These are phyloP conservation scores for Emydura subglobosa DNA, from an alignment of 2,113 vertebrate species.

Conservation along the genomic window DNA sequence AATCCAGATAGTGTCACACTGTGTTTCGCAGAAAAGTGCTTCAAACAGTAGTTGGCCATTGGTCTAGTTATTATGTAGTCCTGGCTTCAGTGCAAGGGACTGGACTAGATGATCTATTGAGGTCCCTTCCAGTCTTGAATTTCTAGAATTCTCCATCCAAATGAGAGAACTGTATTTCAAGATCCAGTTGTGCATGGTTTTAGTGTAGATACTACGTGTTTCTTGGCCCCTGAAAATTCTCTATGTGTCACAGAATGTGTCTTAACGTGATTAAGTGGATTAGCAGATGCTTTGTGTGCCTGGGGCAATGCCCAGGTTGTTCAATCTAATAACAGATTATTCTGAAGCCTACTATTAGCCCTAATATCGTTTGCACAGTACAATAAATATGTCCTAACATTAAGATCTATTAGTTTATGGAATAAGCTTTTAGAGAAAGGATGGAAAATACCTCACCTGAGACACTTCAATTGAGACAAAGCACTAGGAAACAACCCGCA, in stretches of 20 bases:
- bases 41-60: too few species aligned
- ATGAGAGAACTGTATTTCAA: not conserved
- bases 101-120: too few species aligned
- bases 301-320: not conserved
- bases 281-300: not conserved
- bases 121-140: too few species aligned
- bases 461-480: not conserved
- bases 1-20: too few species aligned
- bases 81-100: too few species aligned
- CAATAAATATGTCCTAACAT: not conserved
- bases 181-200: not conserved
- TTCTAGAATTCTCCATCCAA: not conserved
- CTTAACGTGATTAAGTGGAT: not conserved
- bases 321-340: not conserved
- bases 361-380: not conserved
- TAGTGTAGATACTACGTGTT: not conserved
- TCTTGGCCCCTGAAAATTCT: not conserved
- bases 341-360: not conserved
- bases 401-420: not conserved
- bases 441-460: not conserved
- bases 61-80: too few species aligned
- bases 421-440: not conserved
- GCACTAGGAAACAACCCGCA: slow-evolving; percentile 8
- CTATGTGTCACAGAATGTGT: not conserved
- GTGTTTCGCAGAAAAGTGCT: too few species aligned